Conservation (phyloP, 1,140 invertebrate genomes). For the Vanessa atalanta region DNA sequence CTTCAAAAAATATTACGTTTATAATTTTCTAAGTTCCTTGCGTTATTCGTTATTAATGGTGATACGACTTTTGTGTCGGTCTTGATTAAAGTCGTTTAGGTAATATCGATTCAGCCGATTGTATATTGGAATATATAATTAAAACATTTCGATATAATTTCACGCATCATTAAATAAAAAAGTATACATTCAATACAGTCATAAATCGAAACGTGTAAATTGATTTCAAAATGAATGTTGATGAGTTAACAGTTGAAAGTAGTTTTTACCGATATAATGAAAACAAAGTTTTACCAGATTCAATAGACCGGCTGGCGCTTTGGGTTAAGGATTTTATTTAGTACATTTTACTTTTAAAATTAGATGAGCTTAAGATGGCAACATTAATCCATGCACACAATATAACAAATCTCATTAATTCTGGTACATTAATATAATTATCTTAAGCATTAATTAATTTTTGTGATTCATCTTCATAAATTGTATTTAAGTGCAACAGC, state of each 20-base stretch:
- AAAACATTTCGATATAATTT: neutral
- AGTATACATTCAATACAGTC: neutral
- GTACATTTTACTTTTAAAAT: too few species aligned
- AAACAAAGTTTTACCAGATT: neutral
- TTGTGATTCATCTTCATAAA: too few species aligned
- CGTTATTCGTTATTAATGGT: neutral
- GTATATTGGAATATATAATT: neutral
- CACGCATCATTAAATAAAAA: neutral
- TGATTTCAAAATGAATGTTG: neutral
- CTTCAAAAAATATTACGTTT: conserved; percentile 9
- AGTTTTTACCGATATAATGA: neutral
- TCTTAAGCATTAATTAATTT: too few species aligned
- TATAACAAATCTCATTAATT: too few species aligned
- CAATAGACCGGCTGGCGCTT: too few species aligned
- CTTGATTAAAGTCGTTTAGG: neutral
- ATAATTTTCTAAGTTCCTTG: neutral
- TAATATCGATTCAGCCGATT: neutral
- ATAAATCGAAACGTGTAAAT: neutral
- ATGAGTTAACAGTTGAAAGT: neutral
- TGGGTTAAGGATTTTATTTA: too few species aligned
- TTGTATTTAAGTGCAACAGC: too few species aligned
- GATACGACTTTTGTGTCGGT: neutral
- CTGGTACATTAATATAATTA: too few species aligned
- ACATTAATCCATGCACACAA: too few species aligned
- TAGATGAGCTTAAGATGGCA: too few species aligned